Base-by-base conservation (phyloP, 2,888 invertebrate species). In the Ectropis crepuscularia region DNA sequence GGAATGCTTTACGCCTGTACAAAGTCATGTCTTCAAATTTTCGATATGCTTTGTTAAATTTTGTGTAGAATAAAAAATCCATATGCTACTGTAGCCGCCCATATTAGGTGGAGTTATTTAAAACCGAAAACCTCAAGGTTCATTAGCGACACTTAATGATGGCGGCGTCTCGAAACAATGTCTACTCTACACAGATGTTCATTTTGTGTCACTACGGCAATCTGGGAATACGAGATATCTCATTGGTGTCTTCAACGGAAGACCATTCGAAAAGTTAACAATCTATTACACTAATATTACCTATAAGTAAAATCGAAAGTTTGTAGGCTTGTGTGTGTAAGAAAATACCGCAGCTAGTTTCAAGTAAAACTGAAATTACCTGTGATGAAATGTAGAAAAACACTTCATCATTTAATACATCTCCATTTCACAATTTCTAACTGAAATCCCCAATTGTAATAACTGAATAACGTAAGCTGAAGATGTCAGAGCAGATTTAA, bases 71-170 rank as follows among this genome's bases (percentile, higher is more conserved):
- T 86, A 90, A 91, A 92, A 91, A 92, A 89, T 81, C 78, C 80
- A 77, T 82, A 80, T 74, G 81, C 65, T 73, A 74, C 74, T 76
- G 74, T 80, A 73, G 76, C 87, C 90, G 89, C 90, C 90, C 89
- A 86, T 82, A 75, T 79, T 79, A 79, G 81, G 79, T 74, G 84
- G 74, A 84, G 89, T 88, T 90, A 92, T 91, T 92, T 92, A 89
- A 91, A 91, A 88, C 89, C 78, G 82, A 84, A 88, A 87, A 88
- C 83, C 80, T 87, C 86, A 91, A 87, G 93, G 86, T 87, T 92
- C 93, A 93, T 93, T 93, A 93, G 91, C 87, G 75, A 81, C 82
- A 86, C 80, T 89, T 93, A 93, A 93, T 92, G 91, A 92, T 85
- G 90, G 87, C 89, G 88, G 86, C 86, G 76, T 74, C 79, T 84